Evolutionary conservation across 2,888 invertebrate genomes (phyloP), one percentile per base, ranked within the genome.

Genomic region (Xestia ashworthii): DNA sequence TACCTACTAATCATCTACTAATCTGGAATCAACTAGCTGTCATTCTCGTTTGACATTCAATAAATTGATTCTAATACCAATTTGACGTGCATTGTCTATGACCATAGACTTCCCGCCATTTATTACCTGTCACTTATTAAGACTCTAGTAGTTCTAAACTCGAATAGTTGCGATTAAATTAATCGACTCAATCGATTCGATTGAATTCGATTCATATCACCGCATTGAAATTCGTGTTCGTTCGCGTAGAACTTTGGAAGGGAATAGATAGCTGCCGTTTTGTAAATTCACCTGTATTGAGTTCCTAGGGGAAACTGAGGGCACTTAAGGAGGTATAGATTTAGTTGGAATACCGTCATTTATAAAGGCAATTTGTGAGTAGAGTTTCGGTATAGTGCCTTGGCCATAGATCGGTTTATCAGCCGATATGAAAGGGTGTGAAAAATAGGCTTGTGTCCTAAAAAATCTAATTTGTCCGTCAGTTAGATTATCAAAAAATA

Each of bases 101-200:
- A 6, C n/a, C 14, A 78, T 38, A 67, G 25, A 84, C 65, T 72
- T 71, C 74, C 77, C 70, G 53, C 78, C 80, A 81, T 83, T 80
- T 71, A 72, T 86, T 86, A 84, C 53, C 74, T 81, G 78, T 67
- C 78, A 83, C 62, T 38, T 76, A 72, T 64, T 67, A 71, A 55
- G 55, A 74, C 58, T 66, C 12, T 69, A 69, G 32, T 75, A 64
- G 71, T 84, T 81, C 66, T 44, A 22, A 80, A 58, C 48, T 74
- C 64, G 74, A 81, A 82, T 76, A 82, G 78, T 81, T 81, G 19
- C 79, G 65, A 83, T 85, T 73, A 77, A 83, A 73, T 87, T 86
- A 78, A 86, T 86, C 73, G 72, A 86, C 74, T 77, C 71, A 66
- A 38, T 72, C 77, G 48, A 80, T 71, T 84, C 75, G 68, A 78